These are phyloP conservation scores for Edolisoma coerulescens DNA, from an alignment of 2,113 vertebrate species.

Conservation along the genomic window DNA sequence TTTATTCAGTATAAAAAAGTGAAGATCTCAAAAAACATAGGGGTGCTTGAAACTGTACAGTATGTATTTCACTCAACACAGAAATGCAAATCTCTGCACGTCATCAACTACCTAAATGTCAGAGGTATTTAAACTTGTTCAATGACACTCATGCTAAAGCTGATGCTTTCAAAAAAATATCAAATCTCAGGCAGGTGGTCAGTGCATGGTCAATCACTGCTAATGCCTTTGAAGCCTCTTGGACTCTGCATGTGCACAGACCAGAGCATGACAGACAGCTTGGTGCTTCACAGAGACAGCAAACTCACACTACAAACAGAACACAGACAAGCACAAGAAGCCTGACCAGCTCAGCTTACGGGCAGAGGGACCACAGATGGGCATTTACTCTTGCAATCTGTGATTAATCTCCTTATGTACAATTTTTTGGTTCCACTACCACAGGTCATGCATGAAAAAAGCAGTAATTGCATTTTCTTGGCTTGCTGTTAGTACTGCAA, in stretches of 20 bases:
- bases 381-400: neutral
- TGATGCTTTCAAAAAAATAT: neutral
- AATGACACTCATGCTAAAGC: neutral
- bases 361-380: neutral
- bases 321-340: neutral
- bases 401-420: neutral
- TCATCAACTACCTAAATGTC: neutral
- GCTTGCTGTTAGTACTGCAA: neutral
- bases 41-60: neutral
- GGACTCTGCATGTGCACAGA: neutral
- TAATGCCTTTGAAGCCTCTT: neutral
- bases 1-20: neutral
- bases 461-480: neutral
- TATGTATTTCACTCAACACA: neutral
- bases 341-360: neutral
- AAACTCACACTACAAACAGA: neutral
- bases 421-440: neutral
- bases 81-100: neutral
- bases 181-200: neutral
- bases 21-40: neutral
- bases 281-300: neutral
- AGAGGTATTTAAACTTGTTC: neutral
- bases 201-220: neutral
- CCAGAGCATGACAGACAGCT: neutral
- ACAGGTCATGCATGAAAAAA: neutral